Base-by-base conservation (phyloP, 2,888 invertebrate genomes). In the Aphidius colemani region DNA sequence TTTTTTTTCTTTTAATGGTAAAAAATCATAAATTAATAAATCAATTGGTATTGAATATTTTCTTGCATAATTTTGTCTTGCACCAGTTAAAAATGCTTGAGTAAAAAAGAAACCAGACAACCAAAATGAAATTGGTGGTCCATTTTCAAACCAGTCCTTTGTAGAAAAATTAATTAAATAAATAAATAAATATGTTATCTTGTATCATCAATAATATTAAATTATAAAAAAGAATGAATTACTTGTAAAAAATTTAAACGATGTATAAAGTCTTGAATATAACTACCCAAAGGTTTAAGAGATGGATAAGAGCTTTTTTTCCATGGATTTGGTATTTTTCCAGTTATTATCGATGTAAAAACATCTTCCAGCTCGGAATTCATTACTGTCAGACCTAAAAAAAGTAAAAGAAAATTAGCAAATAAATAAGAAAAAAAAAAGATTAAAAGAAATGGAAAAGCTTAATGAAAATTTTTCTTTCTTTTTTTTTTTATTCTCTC, bases 41-140 rank as follows among this genome's bases (percentile, higher is more conserved):
- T 97, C 96, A 72, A 97, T 97, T 46, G 97, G 95, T 75, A 96
- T 95, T 67, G 88, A 90, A 83, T 94, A 93, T 80, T 95, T 96
- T 68, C 96, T 87, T 7, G 97, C 95, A 83, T 89, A 96, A 84
- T 96, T 96, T 84, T 97, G 97, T 80, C 95, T 93, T 5, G 94
- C 94, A 4, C 96, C 96, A 7, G 97, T 97, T 61, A 97, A 86
- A 83, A 97, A 97, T 6, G 96, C 96, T 82, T 97, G 96, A 0
- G 96, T 96, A 82, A 96, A 97, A 85, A 90, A 97, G 83, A 97
- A 96, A 0, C 96, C 96, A 2, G 96, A 93, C 46, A 97, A 79
- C 97, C 97, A 97, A 83, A 93, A 97, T 49, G 91, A 88, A 0
- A 85, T 72, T 0, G 96, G 96, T 6, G 94, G 91, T 0, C 94